phyloP scores from a whole-genome alignment of 2,888 invertebrate genomes.

The Hypsopygia costalis region DNA sequence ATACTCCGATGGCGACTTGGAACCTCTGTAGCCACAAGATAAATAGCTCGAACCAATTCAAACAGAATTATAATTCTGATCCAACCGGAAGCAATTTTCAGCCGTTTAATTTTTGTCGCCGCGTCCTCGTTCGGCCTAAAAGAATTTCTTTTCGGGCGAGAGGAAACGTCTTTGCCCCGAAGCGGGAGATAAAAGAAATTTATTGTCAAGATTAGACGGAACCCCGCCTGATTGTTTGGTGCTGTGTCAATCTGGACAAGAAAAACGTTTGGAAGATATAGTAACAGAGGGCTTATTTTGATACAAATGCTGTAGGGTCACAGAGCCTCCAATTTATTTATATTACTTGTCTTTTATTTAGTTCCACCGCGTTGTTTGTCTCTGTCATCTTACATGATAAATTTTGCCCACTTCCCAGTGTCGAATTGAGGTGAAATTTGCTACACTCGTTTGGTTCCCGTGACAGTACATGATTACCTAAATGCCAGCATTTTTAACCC shows the following conservation, averaged over 20 bases:
- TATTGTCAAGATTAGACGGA: constrained; percentile 68
- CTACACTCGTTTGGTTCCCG: no score
- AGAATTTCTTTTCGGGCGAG: constrained; percentile 31
- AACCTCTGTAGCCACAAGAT: no score
- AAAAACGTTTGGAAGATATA: constrained; percentile 1
- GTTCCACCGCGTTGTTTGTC: no score
- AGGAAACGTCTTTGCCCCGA: constrained; percentile 33
- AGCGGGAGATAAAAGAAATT: constrained; percentile 63
- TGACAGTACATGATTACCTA: no score
- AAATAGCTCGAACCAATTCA: neutral
- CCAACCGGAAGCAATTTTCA: neutral
- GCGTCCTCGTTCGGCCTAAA: constrained; percentile 14
- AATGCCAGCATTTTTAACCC: no score
- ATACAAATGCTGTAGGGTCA: no score
- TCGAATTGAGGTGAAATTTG: no score
- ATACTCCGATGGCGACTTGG: no score
- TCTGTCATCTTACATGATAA: no score
- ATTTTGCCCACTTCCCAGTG: no score
- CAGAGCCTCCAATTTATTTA: no score
- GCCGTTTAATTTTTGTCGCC: neutral
- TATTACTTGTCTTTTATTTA: no score
- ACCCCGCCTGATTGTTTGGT: constrained; percentile 54
- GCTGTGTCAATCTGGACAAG: constrained; percentile 57
- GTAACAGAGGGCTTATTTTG: neutral
- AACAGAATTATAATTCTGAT: neutral